phyloP scores from a whole-genome alignment of 2,888 invertebrate genomes.

The Chromoteleia sp. region DNA sequence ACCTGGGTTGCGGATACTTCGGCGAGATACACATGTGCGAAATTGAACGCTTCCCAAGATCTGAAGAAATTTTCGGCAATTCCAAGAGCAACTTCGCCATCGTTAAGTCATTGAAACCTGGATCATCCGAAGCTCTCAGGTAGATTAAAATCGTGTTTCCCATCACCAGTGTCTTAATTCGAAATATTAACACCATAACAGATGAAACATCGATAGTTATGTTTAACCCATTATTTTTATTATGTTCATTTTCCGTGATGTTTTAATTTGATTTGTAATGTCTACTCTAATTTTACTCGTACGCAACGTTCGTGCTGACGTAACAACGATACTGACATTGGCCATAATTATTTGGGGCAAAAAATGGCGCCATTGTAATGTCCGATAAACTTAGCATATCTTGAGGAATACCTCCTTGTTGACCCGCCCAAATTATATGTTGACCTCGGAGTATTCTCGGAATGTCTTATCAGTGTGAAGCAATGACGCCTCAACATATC shows the following conservation, averaged over 20 bases:
- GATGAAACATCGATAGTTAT: no score
- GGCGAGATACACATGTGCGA: slow-evolving; percentile 90
- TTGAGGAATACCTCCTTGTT: slow-evolving; percentile 41
- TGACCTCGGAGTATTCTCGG: slow-evolving; percentile 48
- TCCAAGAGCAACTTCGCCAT: slow-evolving; percentile 87
- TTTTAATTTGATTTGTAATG: no score
- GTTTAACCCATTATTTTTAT: no score
- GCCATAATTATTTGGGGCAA: slow-evolving; percentile 1
- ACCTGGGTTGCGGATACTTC: slow-evolving; percentile 91
- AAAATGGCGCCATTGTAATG: slow-evolving; percentile 19
- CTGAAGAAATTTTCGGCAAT: slow-evolving; percentile 81
- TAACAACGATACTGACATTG: not conserved
- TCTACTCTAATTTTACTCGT: no score
- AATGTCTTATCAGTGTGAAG: slow-evolving; percentile 55
- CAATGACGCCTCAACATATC: slow-evolving; percentile 54
- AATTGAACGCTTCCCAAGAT: slow-evolving; percentile 85
- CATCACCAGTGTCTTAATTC: not conserved
- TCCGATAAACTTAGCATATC: slow-evolving; percentile 44
- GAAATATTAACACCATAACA: not conserved
- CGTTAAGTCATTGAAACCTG: slow-evolving; percentile 89
- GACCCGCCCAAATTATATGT: slow-evolving; percentile 29
- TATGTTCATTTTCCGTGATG: no score
- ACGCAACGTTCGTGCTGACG: no score
- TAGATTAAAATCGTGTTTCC: slow-evolving; percentile 70
- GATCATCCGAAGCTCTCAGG: slow-evolving; percentile 86